Percentiles rank a stretch among this genome's conserved stretches.
These are phyloP conservation scores for Eubasilissa splendida DNA, from an alignment of 2,888 invertebrate species.

Conservation along the genomic window DNA sequence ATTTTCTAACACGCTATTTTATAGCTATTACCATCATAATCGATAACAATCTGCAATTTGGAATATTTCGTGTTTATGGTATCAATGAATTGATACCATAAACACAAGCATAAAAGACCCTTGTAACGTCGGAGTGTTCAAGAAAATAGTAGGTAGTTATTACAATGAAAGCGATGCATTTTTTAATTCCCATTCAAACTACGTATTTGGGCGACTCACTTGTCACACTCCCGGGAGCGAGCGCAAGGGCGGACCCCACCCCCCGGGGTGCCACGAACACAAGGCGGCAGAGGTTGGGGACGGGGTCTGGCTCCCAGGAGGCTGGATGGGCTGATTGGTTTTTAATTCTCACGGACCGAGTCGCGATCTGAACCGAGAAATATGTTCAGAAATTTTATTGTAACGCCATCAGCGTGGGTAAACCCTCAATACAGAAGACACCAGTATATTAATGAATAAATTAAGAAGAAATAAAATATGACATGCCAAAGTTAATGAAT, in stretches of 20 bases:
- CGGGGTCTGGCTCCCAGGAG: slow-evolving; percentile 5
- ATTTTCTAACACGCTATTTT: too few species aligned
- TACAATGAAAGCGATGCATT: too few species aligned
- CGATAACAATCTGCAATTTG: too few species aligned
- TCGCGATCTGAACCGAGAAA: neutral
- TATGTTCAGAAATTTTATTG: neutral
- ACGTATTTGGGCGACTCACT: slow-evolving; percentile 13
- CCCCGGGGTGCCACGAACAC: slow-evolving; percentile 14
- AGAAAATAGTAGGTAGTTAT: too few species aligned
- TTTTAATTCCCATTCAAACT: neutral
- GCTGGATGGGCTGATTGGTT: slow-evolving; percentile 31
- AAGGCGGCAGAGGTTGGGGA: neutral
- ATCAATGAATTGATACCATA: too few species aligned
- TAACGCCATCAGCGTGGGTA: neutral
- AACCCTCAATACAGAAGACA: neutral
- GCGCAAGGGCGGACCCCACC: neutral
- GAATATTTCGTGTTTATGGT: too few species aligned
- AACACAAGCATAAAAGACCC: too few species aligned
- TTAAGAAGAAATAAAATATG: too few species aligned
- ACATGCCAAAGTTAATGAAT: too few species aligned
- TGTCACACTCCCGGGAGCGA: neutral
- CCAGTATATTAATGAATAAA: neutral
- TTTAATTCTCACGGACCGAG: slow-evolving; percentile 44
- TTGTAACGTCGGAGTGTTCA: too few species aligned
- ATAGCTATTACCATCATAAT: too few species aligned